Conservation (phyloP, 1,140 invertebrate species). For the Steinernema khuongi region DNA sequence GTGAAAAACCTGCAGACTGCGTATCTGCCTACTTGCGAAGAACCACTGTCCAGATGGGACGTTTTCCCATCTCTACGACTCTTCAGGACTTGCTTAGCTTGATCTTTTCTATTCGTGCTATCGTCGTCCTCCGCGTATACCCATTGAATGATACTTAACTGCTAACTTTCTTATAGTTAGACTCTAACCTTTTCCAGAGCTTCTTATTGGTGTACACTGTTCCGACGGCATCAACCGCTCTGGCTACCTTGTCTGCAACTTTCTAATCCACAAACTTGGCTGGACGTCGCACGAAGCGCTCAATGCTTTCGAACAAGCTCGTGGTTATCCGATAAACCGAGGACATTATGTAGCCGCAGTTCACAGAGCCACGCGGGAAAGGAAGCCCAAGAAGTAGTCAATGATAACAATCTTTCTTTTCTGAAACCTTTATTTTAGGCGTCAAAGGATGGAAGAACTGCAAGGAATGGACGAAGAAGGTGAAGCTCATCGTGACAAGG, state of each 20-base stretch:
- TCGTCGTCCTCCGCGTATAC: too few relatives aligned
- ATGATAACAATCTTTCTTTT: constrained; percentile 8
- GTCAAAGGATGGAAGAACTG: constrained; percentile 16
- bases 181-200: constrained; percentile 71
- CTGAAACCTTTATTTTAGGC: constrained; percentile 19
- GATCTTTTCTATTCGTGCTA: too few relatives aligned
- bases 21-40: too few relatives aligned
- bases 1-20: too few relatives aligned
- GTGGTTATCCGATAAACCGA: constrained; percentile 62
- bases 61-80: background rate
- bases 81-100: background rate
- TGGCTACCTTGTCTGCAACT: constrained; percentile 76
- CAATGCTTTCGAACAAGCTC: constrained; percentile 59
- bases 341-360: constrained; percentile 60
- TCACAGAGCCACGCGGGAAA: constrained; percentile 47
- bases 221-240: constrained; percentile 84
- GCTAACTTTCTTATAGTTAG: too few relatives aligned
- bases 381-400: constrained; percentile 21
- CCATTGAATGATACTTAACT: too few relatives aligned
- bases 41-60: background rate
- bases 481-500: constrained; percentile 24
- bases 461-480: constrained; percentile 19
- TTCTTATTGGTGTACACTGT: constrained; percentile 80
- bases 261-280: constrained; percentile 64
- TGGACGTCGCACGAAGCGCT: constrained; percentile 45